These are phyloP conservation scores for Oxyscelio sp. DNA, from an alignment of 2,888 invertebrate genomes.

Conservation along the genomic window DNA sequence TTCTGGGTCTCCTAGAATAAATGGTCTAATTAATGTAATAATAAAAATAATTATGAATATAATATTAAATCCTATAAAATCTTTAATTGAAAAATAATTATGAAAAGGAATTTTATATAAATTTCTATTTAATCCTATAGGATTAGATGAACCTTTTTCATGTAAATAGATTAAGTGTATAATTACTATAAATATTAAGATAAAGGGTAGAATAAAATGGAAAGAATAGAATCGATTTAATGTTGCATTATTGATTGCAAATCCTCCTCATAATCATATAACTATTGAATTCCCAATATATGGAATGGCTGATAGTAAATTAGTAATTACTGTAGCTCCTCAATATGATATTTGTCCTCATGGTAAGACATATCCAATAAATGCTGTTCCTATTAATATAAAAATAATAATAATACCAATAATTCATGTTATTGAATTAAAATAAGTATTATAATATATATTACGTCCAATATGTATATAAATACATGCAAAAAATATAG, in stretches of 20 bases:
- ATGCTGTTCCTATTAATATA: conserved; percentile 92
- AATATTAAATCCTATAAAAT: conserved; percentile 90
- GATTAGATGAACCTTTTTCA: conserved; percentile 92
- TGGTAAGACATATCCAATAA: conserved; percentile 93
- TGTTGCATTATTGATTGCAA: conserved; percentile 92
- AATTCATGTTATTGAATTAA: conserved; percentile 91
- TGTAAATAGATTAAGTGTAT: conserved; percentile 92
- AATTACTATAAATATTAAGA: conserved; percentile 90
- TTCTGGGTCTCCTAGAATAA: conserved; percentile 92
- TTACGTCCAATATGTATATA: conserved; percentile 92
- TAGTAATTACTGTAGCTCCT: conserved; percentile 94
- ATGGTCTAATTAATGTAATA: conserved; percentile 90
- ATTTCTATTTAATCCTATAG: conserved; percentile 91
- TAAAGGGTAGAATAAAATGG: conserved; percentile 93
- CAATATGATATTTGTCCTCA: conserved; percentile 95
- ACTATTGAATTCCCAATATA: conserved; percentile 91
- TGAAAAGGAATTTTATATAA: conserved; percentile 92
- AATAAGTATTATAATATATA: conserved; percentile 90
- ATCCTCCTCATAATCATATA: conserved; percentile 93
- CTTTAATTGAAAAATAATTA: conserved; percentile 91
- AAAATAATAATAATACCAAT: conserved; percentile 92
- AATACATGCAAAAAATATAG: conserved; percentile 92
- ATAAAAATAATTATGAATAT: conserved; percentile 89
- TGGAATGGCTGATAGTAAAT: conserved; percentile 92
- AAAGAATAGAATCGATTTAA: conserved; percentile 93